Base-by-base conservation (phyloP, 2,888 invertebrate genomes). In the Trissoscelio sp. region DNA sequence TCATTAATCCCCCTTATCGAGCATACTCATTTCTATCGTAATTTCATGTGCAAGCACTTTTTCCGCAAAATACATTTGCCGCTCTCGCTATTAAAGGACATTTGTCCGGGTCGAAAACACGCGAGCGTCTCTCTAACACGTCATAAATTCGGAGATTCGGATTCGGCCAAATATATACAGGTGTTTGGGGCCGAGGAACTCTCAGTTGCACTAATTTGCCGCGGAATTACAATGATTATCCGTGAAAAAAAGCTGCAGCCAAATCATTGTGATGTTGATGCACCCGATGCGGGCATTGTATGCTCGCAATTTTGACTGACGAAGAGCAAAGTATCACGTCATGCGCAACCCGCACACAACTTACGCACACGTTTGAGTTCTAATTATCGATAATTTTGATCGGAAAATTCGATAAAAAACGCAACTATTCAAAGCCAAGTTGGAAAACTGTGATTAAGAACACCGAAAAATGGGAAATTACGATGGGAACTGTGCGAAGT, bases 161-260 rank as follows among this genome's bases (percentile, higher is more conserved):
- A 51, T 48, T 12, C 14, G 14, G 7, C 53, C 46, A 11, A 53
- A 16, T 12, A 42, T 2, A 20, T 70, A 64, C 81, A 77, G 77
- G 67, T 73, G 72, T 57, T 48, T 39, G 28, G 42, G 42, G 24
- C 16, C 60, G 62, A 74, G 28, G 42, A 72, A 79, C 60, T 73
- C 58, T 44, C 62, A 39, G 73, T 66, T 46, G 72, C 51, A 46
- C 78, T 67, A 81, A 81, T 81, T 81, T 81, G 31, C 75, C 48
- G 18, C 48, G 20, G 62, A 81, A 81, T 81, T 77, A 81, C 57
- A 81, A 81, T 81, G 81, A 81, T 81, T 81, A 81, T 18, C 28
- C 57, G 42, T 48, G 31, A 66, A 78, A 46, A 81, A 74, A 48
- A 14, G n/a, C 31, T 22, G 39, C 9, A 46, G 60, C 60, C 12